Conservation (phyloP, 2,113 vertebrate species). For the Mormoops blainvillei region DNA sequence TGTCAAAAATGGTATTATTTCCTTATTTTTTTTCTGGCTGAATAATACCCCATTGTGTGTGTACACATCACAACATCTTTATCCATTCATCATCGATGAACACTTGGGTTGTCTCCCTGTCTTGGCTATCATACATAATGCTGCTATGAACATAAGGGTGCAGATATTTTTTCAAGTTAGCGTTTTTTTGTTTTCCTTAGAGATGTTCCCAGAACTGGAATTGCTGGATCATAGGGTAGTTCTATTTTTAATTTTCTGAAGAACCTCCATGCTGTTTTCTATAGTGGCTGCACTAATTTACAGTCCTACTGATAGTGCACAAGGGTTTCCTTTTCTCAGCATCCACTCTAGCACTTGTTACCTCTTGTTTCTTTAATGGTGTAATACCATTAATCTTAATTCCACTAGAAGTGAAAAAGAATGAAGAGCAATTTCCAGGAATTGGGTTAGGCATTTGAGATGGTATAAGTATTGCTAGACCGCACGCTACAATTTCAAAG, state of each 20-base stretch:
- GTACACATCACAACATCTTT: background rate
- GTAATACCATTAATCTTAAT: background rate
- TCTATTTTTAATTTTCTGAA: background rate
- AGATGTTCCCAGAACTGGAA: too few species aligned
- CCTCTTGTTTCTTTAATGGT: background rate
- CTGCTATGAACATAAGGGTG: too few species aligned
- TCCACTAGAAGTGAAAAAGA: background rate
- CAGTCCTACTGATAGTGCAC: background rate
- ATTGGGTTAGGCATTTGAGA: background rate
- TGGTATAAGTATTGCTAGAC: background rate
- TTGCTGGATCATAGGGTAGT: background rate
- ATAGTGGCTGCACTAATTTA: background rate
- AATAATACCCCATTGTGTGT: background rate
- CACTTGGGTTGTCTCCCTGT: background rate
- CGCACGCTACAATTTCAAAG: background rate
- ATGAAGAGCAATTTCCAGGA: background rate
- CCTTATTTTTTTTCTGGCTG: background rate
- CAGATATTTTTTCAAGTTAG: too few species aligned
- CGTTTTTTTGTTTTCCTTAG: too few species aligned
- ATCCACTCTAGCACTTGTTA: background rate
- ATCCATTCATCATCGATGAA: background rate
- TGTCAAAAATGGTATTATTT: background rate
- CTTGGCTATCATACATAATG: too few species aligned
- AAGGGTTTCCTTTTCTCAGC: background rate
- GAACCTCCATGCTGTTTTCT: background rate